phyloP scores from a whole-genome alignment of 1,140 invertebrate genomes.

The Parapsyche elsis region DNA sequence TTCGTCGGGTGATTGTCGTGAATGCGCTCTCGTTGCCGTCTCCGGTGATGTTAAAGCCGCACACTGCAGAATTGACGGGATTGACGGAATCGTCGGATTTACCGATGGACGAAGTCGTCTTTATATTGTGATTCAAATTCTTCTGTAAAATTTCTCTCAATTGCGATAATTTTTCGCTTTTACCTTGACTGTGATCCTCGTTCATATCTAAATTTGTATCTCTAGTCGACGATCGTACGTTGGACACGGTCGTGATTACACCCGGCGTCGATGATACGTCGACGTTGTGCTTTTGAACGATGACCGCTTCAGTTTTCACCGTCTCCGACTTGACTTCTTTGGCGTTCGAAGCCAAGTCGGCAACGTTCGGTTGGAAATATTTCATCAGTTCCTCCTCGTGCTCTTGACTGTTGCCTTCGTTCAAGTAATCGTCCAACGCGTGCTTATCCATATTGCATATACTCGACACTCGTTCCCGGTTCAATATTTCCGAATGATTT shows the following conservation, averaged over 20 bases:
- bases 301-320: neutral
- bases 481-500: slow-evolving; percentile 66
- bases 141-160: slow-evolving; percentile 77
- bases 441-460: slow-evolving; percentile 81
- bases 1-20: slow-evolving; percentile 33
- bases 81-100: too few species aligned
- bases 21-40: slow-evolving; percentile 57
- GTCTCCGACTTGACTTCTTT: neutral
- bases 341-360: slow-evolving; percentile 48
- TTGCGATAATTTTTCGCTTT: slow-evolving; percentile 77
- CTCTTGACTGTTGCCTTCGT: slow-evolving; percentile 79
- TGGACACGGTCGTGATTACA: neutral
- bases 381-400: slow-evolving; percentile 82
- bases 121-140: slow-evolving; percentile 67
- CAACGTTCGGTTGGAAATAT: slow-evolving; percentile 76
- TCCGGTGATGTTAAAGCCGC: slow-evolving; percentile 44
- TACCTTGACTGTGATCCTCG: slow-evolving; percentile 64
- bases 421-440: slow-evolving; percentile 80
- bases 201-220: slow-evolving; percentile 62
- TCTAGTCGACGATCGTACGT: neutral
- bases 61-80: neutral
- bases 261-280: neutral
- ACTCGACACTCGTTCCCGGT: slow-evolving; percentile 73
- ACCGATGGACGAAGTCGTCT: slow-evolving; percentile 51
- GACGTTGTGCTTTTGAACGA: neutral